A percentile compares a stretch with the other conserved stretches of the same genome.
Conservation (phyloP, 2,113 vertebrate genomes). For the Nothoprocta perdicaria region DNA sequence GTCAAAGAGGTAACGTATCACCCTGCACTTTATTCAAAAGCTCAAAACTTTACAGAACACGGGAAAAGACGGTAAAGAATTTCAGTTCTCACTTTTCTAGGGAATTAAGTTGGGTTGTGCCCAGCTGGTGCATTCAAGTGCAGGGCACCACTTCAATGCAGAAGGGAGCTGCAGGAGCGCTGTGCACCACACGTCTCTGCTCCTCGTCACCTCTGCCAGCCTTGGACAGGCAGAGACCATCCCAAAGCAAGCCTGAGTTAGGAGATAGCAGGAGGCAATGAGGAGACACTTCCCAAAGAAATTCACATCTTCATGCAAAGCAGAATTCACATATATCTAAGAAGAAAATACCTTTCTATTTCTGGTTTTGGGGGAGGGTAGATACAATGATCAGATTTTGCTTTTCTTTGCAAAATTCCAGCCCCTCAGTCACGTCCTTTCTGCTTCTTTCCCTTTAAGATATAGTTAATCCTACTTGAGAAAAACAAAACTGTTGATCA, state of each 20-base stretch:
- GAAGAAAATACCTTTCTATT: not conserved
- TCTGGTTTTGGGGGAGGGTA: not conserved
- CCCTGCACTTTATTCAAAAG: not conserved
- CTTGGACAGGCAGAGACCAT: not conserved
- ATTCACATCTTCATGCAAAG: not conserved
- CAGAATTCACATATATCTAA: not conserved
- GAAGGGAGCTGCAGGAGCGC: not conserved
- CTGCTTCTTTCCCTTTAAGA: not conserved
- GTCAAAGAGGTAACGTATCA: not conserved
- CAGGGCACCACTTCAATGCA: not conserved
- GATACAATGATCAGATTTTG: not conserved
- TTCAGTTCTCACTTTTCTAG: rapidly evolving
- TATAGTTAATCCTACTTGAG: not conserved
- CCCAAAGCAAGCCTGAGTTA: not conserved
- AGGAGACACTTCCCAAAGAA: not conserved
- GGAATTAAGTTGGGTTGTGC: rapidly evolving
- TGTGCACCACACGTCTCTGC: not conserved
- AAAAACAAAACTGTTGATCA: not conserved
- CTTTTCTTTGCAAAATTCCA: not conserved
- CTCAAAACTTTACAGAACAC: not conserved
- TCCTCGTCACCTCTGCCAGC: not conserved
- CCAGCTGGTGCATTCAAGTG: not conserved
- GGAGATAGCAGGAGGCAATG: rapidly evolving
- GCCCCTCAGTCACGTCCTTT: not conserved
- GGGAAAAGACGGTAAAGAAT: not conserved